These are phyloP conservation scores for Chrosomus eos DNA, from an alignment of 2,797 vertebrate genomes.

Conservation along the genomic window DNA sequence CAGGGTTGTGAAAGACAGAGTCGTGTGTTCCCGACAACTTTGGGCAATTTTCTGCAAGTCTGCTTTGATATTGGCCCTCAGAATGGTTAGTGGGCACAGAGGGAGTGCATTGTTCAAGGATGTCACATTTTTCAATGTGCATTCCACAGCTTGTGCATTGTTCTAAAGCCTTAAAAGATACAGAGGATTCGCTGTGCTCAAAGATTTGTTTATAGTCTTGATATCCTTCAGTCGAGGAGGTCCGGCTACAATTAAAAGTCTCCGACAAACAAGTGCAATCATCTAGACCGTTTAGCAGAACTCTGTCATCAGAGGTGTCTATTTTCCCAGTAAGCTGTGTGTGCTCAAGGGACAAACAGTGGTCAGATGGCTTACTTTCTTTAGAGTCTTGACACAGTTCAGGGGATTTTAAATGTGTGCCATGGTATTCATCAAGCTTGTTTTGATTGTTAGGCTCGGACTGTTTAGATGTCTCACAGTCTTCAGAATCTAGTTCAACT, in stretches of 20 bases:
- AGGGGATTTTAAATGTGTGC: slow-evolving; percentile 58
- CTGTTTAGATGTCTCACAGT: slow-evolving; percentile 38
- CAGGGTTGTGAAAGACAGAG: slow-evolving; percentile 47
- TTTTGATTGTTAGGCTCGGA: slow-evolving; percentile 46
- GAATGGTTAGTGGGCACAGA: slow-evolving; percentile 52
- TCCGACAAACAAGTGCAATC: slow-evolving; percentile 22
- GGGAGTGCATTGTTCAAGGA: slow-evolving; percentile 66
- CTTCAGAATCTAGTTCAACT: slow-evolving; percentile 48
- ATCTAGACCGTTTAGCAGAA: slow-evolving; percentile 9
- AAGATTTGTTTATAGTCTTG: slow-evolving; percentile 23
- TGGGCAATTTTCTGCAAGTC: slow-evolving; percentile 26
- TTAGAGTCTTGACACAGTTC: slow-evolving; percentile 63
- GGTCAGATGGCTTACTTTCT: slow-evolving; percentile 64
- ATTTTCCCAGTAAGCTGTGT: slow-evolving; percentile 43
- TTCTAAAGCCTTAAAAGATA: slow-evolving; percentile 60
- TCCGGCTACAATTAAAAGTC: slow-evolving; percentile 7
- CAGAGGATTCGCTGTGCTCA: slow-evolving; percentile 58
- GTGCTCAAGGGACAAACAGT: slow-evolving; percentile 64
- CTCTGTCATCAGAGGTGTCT: slow-evolving; percentile 45
- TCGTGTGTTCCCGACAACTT: slow-evolving; percentile 13
- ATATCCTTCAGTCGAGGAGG: slow-evolving; percentile 17
- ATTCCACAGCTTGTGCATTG: slow-evolving; percentile 60
- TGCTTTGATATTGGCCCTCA: slow-evolving; percentile 42
- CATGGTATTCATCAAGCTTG: slow-evolving; percentile 51
- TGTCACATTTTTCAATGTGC: slow-evolving; percentile 68